These are phyloP conservation scores for Spilosoma lubricipeda DNA, from an alignment of 2,888 invertebrate species.

Conservation along the genomic window DNA sequence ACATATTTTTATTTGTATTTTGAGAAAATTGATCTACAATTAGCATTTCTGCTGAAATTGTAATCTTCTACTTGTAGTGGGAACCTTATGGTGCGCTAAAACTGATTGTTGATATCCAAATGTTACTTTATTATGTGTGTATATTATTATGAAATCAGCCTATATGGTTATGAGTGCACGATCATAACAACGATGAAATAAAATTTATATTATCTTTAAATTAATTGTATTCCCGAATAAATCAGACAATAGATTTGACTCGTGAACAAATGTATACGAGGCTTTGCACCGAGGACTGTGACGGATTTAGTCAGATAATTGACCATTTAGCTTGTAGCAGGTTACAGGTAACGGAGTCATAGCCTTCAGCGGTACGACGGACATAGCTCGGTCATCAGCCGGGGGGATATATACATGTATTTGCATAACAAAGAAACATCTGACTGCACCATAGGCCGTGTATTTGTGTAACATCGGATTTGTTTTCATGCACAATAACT, in stretches of 20 bases:
- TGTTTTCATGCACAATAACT: constrained; percentile 53
- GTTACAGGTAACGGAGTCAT: constrained; percentile 74
- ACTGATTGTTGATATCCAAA: neutral
- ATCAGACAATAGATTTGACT: constrained; percentile 39
- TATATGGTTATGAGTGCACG: neutral
- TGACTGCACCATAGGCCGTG: constrained; percentile 53
- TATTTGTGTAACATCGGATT: constrained; percentile 65
- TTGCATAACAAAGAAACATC: constrained; percentile 79
- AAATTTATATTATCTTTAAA: neutral
- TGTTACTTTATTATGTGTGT: neutral
- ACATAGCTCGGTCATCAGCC: constrained; percentile 57
- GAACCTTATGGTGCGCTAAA: neutral
- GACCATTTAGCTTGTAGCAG: constrained; percentile 75
- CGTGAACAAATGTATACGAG: constrained; percentile 55
- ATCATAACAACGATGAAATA: neutral
- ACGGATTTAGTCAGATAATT: constrained; percentile 68
- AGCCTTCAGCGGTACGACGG: constrained; percentile 73
- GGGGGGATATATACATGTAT: constrained; percentile 65
- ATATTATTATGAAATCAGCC: neutral
- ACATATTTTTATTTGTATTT: neutral
- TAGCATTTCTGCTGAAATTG: neutral
- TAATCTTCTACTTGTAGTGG: neutral
- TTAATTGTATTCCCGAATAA: constrained; percentile 21
- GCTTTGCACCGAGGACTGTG: constrained; percentile 59
- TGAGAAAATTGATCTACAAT: neutral